phyloP scores from a whole-genome alignment of 2,113 vertebrate species.

The Halichoeres trimaculatus region DNA sequence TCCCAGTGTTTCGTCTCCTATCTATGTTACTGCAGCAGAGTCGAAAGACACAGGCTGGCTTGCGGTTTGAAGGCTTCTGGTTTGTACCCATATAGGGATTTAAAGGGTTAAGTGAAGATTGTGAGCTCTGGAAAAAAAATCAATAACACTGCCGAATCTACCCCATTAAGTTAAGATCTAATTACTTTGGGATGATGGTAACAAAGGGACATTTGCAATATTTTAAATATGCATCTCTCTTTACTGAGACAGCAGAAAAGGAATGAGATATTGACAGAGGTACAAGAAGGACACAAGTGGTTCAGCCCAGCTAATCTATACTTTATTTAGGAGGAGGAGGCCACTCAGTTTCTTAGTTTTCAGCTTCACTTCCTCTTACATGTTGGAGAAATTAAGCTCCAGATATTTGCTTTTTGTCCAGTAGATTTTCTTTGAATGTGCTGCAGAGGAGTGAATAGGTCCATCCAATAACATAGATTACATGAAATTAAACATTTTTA shows the following conservation, averaged over 20 bases:
- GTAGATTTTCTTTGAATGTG: background rate
- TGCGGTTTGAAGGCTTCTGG: background rate
- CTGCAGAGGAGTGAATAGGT: too few species aligned
- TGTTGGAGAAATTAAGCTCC: conserved; percentile 2
- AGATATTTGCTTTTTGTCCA: background rate
- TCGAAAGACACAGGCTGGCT: too few species aligned
- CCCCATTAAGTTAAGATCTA: conserved; percentile 31
- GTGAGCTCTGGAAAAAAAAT: conserved; percentile 13
- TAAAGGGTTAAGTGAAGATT: background rate
- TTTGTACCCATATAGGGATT: background rate
- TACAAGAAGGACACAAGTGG: conserved; percentile 25
- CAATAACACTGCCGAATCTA: conserved; percentile 51
- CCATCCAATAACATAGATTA: too few species aligned
- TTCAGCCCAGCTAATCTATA: conserved; percentile 35
- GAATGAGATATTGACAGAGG: conserved; percentile 66
- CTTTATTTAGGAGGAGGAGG: conserved; percentile 16
- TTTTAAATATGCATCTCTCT: conserved; percentile 49
- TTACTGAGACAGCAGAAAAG: conserved; percentile 67
- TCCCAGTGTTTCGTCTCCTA: too few species aligned
- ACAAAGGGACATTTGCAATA: conserved; percentile 50
- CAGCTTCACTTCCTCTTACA: conserved; percentile 4
- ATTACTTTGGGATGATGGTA: conserved; percentile 38
- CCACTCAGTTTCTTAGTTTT: conserved; percentile 1
- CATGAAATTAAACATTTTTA: too few species aligned
- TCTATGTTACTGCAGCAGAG: background rate